Evolutionary conservation across 1,140 invertebrate genomes (phyloP).

Genomic region (Aethina tumida): DNA sequence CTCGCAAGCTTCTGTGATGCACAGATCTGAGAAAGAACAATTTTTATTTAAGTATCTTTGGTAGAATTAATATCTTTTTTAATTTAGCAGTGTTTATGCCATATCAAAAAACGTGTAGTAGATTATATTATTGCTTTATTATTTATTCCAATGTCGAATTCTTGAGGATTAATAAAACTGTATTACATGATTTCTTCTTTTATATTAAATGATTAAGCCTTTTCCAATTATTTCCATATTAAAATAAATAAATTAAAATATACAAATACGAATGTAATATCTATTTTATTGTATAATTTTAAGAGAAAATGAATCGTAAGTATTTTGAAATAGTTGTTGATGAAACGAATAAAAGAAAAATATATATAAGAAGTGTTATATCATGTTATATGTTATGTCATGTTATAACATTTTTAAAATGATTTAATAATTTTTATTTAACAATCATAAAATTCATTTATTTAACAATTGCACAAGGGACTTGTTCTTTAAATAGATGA

Average conservation of each 20-base stretch:
- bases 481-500: neutral
- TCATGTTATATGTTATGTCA: conserved; percentile 1
- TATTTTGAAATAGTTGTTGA: neutral
- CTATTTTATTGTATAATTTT: neutral
- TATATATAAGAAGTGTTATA: neutral
- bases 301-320: neutral
- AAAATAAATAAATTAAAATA: neutral
- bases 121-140: neutral
- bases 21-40: conserved; percentile 8
- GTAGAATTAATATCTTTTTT: conserved; percentile 2
- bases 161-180: too few relatives aligned
- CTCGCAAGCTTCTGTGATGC: conserved; percentile 14
- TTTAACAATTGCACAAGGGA: neutral
- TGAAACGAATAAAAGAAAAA: neutral
- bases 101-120: too few relatives aligned
- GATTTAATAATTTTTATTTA: neutral
- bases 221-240: too few relatives aligned
- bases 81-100: too few relatives aligned
- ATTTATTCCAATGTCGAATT: too few relatives aligned
- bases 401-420: neutral
- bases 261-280: neutral
- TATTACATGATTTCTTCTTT: too few relatives aligned
- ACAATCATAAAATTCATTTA: neutral
- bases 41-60: neutral
- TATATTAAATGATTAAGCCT: too few relatives aligned